A percentile compares a stretch with the other conserved stretches of the same genome.
Evolutionary conservation across 2,888 invertebrate genomes (phyloP).

Genomic region (Heteropelma amictum): DNA sequence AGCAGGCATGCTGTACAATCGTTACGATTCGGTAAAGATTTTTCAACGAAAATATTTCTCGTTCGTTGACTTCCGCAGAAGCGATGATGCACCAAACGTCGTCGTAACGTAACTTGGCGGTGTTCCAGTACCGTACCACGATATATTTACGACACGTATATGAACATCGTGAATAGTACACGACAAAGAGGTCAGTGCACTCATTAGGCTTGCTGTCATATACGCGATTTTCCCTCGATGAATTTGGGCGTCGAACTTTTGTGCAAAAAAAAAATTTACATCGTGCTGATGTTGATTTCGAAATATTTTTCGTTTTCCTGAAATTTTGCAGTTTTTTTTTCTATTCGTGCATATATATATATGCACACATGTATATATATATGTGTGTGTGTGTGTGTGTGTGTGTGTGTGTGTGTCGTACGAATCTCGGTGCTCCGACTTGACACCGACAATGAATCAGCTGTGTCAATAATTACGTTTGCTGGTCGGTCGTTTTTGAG

Average conservation of each 20-base stretch:
- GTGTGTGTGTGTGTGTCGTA: neutral
- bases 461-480: slow-evolving; percentile 21
- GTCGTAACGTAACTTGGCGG: slow-evolving; percentile 67
- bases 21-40: slow-evolving; percentile 34
- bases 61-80: slow-evolving; percentile 62
- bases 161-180: slow-evolving; percentile 22
- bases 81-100: slow-evolving; percentile 63
- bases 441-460: no score
- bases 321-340: no score
- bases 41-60: slow-evolving; percentile 54
- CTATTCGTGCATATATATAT: no score
- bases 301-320: no score
- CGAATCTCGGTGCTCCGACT: no score
- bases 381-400: no score
- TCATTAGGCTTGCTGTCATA: slow-evolving; percentile 51
- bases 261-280: no score
- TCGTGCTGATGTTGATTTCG: no score
- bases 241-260: neutral
- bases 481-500: slow-evolving; percentile 3
- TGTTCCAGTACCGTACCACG: slow-evolving; percentile 63
- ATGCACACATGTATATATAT: no score
- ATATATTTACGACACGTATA: slow-evolving; percentile 20
- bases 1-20: no score
- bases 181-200: slow-evolving; percentile 59
- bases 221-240: slow-evolving; percentile 19